Conservation (phyloP, 1,140 invertebrate species). For the Galleria mellonella region DNA sequence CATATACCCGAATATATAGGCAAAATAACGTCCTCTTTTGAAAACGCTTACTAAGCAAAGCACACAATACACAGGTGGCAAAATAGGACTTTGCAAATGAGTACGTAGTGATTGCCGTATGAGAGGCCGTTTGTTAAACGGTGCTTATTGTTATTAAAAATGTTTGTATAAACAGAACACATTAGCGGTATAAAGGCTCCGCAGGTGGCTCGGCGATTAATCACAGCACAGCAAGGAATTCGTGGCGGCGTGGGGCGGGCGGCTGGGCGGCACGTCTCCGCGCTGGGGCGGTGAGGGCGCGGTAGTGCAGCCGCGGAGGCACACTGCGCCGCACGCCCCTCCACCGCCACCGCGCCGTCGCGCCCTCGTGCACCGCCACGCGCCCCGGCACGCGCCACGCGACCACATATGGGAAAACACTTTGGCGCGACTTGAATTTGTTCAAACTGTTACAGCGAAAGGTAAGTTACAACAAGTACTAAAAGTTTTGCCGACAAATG, state of each 20-base stretch:
- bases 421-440: conserved; percentile 4
- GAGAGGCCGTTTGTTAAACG: background rate
- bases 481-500: background rate
- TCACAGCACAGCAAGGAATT: conserved; percentile 50
- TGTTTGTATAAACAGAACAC: conserved; percentile 54
- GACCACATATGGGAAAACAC: conserved; percentile 1
- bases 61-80: no score
- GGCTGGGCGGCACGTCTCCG: conserved; percentile 23
- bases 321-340: conserved; percentile 42
- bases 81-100: no score
- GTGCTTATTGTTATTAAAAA: conserved; percentile 21
- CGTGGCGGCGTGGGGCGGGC: conserved; percentile 31
- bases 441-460: conserved; percentile 7
- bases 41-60: no score
- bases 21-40: no score
- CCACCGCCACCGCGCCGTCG: conserved; percentile 26
- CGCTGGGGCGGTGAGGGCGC: conserved; percentile 40
- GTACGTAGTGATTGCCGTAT: no score
- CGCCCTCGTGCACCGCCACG: conserved; percentile 8
- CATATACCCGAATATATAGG: no score
- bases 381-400: conserved; percentile 15
- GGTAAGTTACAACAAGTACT: conserved; percentile 17
- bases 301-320: conserved; percentile 53
- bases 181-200: conserved; percentile 61
- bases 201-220: conserved; percentile 67